A percentile compares a stretch with the other conserved stretches of the same genome.
Conservation (phyloP, 1,140 invertebrate species). For the Subanguina moxae region DNA sequence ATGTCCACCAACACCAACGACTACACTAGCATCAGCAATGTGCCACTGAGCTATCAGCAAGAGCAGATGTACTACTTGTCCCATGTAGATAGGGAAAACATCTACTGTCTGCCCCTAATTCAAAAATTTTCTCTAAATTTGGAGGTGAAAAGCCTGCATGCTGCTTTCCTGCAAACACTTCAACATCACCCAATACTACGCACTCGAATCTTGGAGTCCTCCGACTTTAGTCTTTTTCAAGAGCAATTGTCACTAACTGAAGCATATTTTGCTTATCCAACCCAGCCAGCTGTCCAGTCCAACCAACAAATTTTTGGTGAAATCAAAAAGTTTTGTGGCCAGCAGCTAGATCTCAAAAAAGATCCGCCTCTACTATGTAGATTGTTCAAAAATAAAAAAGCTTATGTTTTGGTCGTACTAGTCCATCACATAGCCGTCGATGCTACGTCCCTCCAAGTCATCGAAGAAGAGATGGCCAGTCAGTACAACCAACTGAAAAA, state of each 20-base stretch:
- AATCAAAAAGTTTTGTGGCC: background rate
- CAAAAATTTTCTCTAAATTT: conserved; percentile 4
- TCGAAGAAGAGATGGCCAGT: conserved; percentile 8
- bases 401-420: background rate
- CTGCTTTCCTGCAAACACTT: background rate
- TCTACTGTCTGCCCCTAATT: conserved; percentile 10
- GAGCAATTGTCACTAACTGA: conserved; percentile 11
- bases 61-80: conserved; percentile 21
- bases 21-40: background rate
- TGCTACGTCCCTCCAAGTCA: conserved; percentile 20
- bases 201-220: background rate
- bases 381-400: conserved; percentile 12
- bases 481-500: conserved; percentile 10
- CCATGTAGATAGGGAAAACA: background rate
- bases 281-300: background rate
- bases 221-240: conserved; percentile 6
- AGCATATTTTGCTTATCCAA: conserved; percentile 1
- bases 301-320: background rate
- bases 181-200: background rate
- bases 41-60: conserved; percentile 21
- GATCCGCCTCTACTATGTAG: background rate
- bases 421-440: conserved; percentile 21
- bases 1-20: background rate
- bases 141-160: background rate
- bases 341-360: conserved; percentile 11